These are phyloP conservation scores for Coracopsis vasa DNA, from an alignment of 2,113 vertebrate species.

Conservation along the genomic window DNA sequence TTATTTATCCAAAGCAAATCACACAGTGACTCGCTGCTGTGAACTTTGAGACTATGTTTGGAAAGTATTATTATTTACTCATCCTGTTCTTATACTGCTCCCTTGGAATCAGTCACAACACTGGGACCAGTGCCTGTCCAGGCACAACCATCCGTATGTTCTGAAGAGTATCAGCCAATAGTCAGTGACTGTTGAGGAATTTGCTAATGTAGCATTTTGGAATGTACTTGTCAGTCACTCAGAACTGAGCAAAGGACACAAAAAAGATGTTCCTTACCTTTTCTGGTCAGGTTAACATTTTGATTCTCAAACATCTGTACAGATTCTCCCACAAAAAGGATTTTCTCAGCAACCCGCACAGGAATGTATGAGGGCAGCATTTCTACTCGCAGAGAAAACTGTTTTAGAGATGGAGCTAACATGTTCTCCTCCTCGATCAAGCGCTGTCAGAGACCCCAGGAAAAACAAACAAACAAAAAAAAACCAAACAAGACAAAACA, in stretches of 20 bases:
- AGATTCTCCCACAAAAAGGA: slow-evolving; percentile 97
- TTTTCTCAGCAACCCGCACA: slow-evolving; percentile 94
- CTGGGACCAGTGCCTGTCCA: neutral
- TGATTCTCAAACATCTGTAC: slow-evolving; percentile 99
- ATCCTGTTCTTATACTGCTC: neutral
- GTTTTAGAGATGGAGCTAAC: slow-evolving; percentile 94
- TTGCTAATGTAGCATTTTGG: neutral
- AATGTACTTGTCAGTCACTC: neutral
- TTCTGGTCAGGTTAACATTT: slow-evolving; percentile 89
- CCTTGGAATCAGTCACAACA: neutral
- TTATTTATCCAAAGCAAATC: neutral
- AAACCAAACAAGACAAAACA: neutral
- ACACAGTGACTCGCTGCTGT: neutral
- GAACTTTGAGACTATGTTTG: neutral
- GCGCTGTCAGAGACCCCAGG: slow-evolving; percentile 73
- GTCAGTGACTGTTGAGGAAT: neutral
- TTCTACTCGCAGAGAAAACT: slow-evolving; percentile 93
- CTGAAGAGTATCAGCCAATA: neutral
- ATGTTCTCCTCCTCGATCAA: slow-evolving; percentile 98
- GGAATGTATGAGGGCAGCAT: slow-evolving; percentile 97
- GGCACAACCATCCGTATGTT: neutral
- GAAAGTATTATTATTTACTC: neutral
- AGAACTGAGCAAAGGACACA: neutral
- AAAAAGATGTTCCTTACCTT: slow-evolving; percentile 77
- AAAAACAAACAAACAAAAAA: neutral